A percentile compares a stretch with the other conserved stretches of the same genome.
phyloP scores from a whole-genome alignment of 2,113 vertebrate species.

The Albula goreensis region DNA sequence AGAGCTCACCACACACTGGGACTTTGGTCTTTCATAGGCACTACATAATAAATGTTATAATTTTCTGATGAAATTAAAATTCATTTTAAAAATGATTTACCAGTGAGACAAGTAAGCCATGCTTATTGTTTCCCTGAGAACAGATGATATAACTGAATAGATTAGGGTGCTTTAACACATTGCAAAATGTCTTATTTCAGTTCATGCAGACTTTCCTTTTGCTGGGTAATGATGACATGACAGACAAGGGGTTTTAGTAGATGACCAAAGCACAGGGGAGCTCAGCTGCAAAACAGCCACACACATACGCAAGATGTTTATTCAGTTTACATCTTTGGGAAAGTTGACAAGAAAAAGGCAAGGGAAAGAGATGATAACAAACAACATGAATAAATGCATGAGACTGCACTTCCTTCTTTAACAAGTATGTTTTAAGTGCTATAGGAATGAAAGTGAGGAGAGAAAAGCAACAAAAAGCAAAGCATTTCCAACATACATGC shows the following conservation, averaged over 20 bases:
- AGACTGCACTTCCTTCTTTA: too few species aligned
- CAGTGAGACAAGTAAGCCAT: not conserved
- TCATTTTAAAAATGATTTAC: too few species aligned
- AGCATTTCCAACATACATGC: not conserved
- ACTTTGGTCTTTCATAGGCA: not conserved
- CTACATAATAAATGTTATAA: not conserved
- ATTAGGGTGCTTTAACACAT: not conserved
- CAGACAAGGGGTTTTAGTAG: too few species aligned
- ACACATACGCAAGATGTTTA: conserved; percentile 41
- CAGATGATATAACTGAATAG: not conserved
- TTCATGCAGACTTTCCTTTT: not conserved
- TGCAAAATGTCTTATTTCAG: not conserved
- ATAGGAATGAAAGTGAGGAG: conserved; percentile 24
- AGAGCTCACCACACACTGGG: not conserved
- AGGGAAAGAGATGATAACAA: conserved; percentile 33
- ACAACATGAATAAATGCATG: conserved; percentile 22
- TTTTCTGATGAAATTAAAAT: not conserved
- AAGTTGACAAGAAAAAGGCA: conserved; percentile 39
- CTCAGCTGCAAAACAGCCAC: conserved; percentile 20
- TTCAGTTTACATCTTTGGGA: conserved; percentile 33
- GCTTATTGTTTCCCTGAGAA: not conserved
- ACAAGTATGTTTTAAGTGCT: conserved; percentile 28
- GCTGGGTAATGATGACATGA: not conserved
- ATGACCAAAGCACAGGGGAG: not conserved
- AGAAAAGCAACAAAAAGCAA: conserved; percentile 9